These are phyloP conservation scores for Leptinotarsa lineolata DNA, from an alignment of 1,140 invertebrate genomes.

Conservation along the genomic window DNA sequence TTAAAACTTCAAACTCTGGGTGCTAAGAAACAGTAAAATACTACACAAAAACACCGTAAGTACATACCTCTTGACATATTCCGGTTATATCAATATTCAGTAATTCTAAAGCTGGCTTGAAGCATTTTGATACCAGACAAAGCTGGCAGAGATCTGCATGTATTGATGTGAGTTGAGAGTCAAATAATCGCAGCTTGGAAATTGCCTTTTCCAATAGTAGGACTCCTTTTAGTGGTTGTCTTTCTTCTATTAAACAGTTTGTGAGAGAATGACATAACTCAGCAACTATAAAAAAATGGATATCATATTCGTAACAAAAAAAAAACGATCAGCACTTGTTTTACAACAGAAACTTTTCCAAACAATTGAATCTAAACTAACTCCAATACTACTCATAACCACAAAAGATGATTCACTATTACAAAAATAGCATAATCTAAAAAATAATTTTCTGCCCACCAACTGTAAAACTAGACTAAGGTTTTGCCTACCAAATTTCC, in stretches of 20 bases:
- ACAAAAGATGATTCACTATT: too few relatives aligned
- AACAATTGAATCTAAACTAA: too few relatives aligned
- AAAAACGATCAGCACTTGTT: too few relatives aligned
- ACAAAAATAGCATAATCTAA: too few relatives aligned
- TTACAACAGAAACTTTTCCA: too few relatives aligned
- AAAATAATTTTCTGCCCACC: too few relatives aligned
- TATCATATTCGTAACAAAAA: too few relatives aligned
- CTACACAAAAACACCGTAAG: constrained; percentile 20
- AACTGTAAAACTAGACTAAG: too few relatives aligned
- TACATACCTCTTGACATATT: constrained; percentile 78
- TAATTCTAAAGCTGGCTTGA: constrained; percentile 89
- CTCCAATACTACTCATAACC: too few relatives aligned
- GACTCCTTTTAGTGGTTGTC: constrained; percentile 83
- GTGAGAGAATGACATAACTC: constrained; percentile 86
- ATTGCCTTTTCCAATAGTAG: constrained; percentile 83
- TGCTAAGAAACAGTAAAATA: too few relatives aligned
- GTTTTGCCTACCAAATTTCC: too few relatives aligned
- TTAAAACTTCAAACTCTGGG: too few relatives aligned
- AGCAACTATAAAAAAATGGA: constrained; percentile 68
- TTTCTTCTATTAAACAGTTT: constrained; percentile 74
- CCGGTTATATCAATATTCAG: constrained; percentile 90
- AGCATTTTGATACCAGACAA: constrained; percentile 87
- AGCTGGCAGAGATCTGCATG: constrained; percentile 93
- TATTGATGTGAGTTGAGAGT: constrained; percentile 89
- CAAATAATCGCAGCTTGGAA: constrained; percentile 83